Evolutionary conservation across 2,888 invertebrate genomes (phyloP).

Genomic region (Orthonychiurus folsomi): DNA sequence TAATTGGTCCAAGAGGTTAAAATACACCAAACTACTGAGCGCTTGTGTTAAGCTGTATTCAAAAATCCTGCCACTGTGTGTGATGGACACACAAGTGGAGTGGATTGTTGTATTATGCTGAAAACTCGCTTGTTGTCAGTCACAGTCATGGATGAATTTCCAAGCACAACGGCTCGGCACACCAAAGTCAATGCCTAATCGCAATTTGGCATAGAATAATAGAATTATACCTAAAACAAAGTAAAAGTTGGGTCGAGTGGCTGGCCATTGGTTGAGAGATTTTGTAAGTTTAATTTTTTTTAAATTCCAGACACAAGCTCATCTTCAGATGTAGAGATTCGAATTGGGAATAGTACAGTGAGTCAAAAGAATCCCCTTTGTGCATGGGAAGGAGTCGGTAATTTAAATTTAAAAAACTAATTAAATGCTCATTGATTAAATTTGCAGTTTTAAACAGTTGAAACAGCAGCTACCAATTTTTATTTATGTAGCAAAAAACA

Average conservation of each 20-base stretch:
- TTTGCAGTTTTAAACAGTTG: conserved; percentile 9
- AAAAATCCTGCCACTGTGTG: no score
- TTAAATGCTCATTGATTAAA: not conserved
- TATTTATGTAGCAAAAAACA: conserved; percentile 80
- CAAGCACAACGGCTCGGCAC: no score
- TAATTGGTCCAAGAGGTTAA: no score
- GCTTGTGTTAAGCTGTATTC: no score
- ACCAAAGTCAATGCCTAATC: no score
- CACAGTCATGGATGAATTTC: no score
- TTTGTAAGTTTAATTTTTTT: conserved; percentile 11
- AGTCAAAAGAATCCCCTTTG: conserved; percentile 80
- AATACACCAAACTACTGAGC: no score
- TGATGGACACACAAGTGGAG: no score
- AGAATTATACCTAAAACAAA: no score
- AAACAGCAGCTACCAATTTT: conserved; percentile 40
- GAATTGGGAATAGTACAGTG: conserved; percentile 69
- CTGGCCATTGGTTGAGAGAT: conserved; percentile 3
- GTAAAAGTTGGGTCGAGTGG: not conserved
- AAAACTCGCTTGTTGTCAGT: no score
- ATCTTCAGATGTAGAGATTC: conserved; percentile 41
- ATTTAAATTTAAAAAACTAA: conserved; percentile 28
- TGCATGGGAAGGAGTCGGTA: conserved; percentile 82
- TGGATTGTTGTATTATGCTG: no score
- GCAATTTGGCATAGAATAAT: no score
- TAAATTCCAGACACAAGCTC: conserved; percentile 18